These are phyloP conservation scores for Trissolcus brochymenae DNA, from an alignment of 2,888 invertebrate species.

Conservation along the genomic window DNA sequence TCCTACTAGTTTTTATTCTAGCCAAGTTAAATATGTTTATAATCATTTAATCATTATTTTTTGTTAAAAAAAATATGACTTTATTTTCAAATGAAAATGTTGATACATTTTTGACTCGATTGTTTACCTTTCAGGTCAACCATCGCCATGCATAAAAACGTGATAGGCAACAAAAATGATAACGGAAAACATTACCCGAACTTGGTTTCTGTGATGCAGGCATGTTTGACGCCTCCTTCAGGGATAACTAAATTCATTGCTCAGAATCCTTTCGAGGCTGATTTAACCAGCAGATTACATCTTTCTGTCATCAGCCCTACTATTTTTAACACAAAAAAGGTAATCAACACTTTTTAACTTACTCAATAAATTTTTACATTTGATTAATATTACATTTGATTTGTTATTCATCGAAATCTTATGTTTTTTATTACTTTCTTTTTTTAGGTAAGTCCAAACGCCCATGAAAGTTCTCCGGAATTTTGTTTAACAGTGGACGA, in stretches of 20 bases:
- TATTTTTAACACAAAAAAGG: constrained; percentile 70
- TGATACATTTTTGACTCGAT: too few species aligned
- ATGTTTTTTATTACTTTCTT: too few species aligned
- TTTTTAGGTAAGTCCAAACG: constrained; percentile 56
- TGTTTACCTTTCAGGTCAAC: too few species aligned
- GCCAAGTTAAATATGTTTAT: too few species aligned
- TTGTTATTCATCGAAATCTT: too few species aligned
- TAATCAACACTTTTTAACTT: constrained; percentile 26
- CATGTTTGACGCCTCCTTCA: constrained; percentile 79
- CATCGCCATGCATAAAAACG: constrained; percentile 48
- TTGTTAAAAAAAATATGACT: too few species aligned
- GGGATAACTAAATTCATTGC: constrained; percentile 78
- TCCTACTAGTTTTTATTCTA: too few species aligned
- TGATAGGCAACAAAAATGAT: not conserved
- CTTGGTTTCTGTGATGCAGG: constrained; percentile 69
- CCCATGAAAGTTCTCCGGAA: constrained; percentile 75
- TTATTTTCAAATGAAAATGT: too few species aligned
- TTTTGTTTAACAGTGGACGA: constrained; percentile 86
- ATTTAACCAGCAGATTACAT: constrained; percentile 81
- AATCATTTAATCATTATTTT: too few species aligned
- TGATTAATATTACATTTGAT: too few species aligned
- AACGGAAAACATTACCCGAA: not conserved
- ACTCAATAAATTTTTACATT: too few species aligned
- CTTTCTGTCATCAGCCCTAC: constrained; percentile 82
- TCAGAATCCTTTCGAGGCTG: constrained; percentile 84